A percentile compares a stretch with the other conserved stretches of the same genome.
Conservation (phyloP, 2,888 invertebrate genomes). For the Molanna angustata region DNA sequence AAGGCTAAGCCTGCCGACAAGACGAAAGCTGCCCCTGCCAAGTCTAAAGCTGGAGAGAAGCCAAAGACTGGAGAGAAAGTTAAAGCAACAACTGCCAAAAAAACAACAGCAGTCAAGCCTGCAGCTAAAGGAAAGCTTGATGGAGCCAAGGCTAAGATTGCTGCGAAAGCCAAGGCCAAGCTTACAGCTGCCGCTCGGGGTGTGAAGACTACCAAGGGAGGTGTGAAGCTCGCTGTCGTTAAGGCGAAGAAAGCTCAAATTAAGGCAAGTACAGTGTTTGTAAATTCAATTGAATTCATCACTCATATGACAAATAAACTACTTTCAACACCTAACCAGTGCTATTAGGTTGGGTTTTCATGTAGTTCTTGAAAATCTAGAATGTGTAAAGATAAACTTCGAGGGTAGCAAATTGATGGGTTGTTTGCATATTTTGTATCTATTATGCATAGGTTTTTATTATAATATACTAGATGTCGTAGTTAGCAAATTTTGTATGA, state of each 20-base stretch:
- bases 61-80: slow-evolving; percentile 40
- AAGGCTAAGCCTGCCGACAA: slow-evolving; percentile 42
- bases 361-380: too few relatives aligned
- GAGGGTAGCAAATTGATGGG: too few relatives aligned
- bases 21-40: slow-evolving; percentile 39
- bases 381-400: too few relatives aligned
- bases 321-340: too few relatives aligned
- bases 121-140: slow-evolving; percentile 36
- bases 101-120: slow-evolving; percentile 42
- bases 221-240: slow-evolving; percentile 58
- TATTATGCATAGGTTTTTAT: too few relatives aligned
- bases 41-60: slow-evolving; percentile 39
- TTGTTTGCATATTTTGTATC: too few relatives aligned
- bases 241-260: slow-evolving; percentile 84
- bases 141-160: slow-evolving; percentile 45
- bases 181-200: slow-evolving; percentile 53
- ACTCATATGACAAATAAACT: too few relatives aligned
- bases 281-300: too few relatives aligned
- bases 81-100: slow-evolving; percentile 43
- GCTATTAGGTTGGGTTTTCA: too few relatives aligned
- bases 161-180: slow-evolving; percentile 54
- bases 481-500: too few relatives aligned
- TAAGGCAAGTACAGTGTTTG: slow-evolving; percentile 68
- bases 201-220: slow-evolving; percentile 46
- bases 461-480: too few relatives aligned